phyloP scores from a whole-genome alignment of 2,113 vertebrate genomes.

The Notothenia rossii region DNA sequence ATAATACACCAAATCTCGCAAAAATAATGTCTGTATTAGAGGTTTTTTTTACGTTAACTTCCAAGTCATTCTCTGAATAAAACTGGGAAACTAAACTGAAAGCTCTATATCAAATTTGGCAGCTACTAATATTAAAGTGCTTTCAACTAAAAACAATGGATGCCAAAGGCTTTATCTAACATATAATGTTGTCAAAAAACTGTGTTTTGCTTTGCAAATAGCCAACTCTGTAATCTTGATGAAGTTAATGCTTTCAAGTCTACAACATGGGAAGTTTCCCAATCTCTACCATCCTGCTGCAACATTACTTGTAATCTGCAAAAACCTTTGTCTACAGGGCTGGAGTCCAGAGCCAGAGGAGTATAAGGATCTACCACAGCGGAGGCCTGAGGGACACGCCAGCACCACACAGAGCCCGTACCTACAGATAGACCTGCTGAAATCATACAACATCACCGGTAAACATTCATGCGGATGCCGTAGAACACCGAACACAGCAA shows the following conservation, averaged over 20 bases:
- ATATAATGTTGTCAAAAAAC: background rate
- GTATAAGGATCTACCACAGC: conserved; percentile 69
- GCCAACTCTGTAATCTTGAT: background rate
- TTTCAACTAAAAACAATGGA: background rate
- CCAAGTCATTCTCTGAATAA: no score
- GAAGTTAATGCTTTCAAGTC: background rate
- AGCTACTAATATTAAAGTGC: background rate
- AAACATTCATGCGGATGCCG: background rate
- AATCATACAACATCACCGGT: conserved; percentile 89
- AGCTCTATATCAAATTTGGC: background rate
- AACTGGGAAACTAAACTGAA: background rate
- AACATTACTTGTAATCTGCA: background rate
- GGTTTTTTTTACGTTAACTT: no score
- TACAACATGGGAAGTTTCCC: background rate
- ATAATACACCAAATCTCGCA: no score
- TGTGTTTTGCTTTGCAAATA: background rate
- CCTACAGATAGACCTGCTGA: conserved; percentile 87
- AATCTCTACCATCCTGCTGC: background rate
- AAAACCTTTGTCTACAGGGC: conserved; percentile 67
- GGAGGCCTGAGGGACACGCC: conserved; percentile 70
- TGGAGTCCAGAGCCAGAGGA: conserved; percentile 83
- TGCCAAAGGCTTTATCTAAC: background rate
- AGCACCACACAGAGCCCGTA: conserved; percentile 73
- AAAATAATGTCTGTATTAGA: no score
- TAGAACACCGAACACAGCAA: background rate